Base-by-base conservation (phyloP, 2,888 invertebrate genomes). In the Lasioglossum villosulum region DNA sequence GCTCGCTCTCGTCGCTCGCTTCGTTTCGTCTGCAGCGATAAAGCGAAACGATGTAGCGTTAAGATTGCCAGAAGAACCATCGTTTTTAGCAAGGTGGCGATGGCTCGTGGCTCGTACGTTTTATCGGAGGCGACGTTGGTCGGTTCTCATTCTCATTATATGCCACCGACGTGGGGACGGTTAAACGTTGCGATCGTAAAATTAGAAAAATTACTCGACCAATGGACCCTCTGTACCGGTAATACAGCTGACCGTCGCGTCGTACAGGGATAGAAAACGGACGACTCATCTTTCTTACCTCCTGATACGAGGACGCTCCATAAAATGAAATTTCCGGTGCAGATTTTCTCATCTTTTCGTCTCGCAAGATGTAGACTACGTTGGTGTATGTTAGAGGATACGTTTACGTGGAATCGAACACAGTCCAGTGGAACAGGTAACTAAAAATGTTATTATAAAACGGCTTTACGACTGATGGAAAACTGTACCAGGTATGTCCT, bases 161-260 rank as follows among this genome's bases (percentile, higher is more conserved):
- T 12, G n/a, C 56, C 30, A 27, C 16, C 63, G 63, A 30, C 16
- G 6, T 19, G 6, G 30, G 16, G 30, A 16, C 63, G 63, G 16
- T 63, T 27, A 63, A 63, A 63, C 27, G 27, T n/a, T n/a, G 3
- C 56, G 56, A 23, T 56, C 56, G n/a, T 56, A 56, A 56, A 56
- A 56, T 56, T 56, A 56, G n/a, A 56, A 56, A 56, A n/a, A 56
- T n/a, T 56, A 52, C 23, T 52, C 56, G 56, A 56, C 56, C n/a
- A n/a, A 56, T 10, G 56, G n/a, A 23, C n/a, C n/a, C 56, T n/a
- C 23, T 52, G 10, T 2, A 8, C 23, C 23, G 52, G 23, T 10
- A n/a, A 10, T n/a, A n/a, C 23, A 52, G 52, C 52, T 3, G 23
- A 52, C 8, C n/a, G 10, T 3, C 19, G 48, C 48, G 48, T 48